phyloP scores from a whole-genome alignment of 2,113 vertebrate species.

The Psilopogon haemacephalus region DNA sequence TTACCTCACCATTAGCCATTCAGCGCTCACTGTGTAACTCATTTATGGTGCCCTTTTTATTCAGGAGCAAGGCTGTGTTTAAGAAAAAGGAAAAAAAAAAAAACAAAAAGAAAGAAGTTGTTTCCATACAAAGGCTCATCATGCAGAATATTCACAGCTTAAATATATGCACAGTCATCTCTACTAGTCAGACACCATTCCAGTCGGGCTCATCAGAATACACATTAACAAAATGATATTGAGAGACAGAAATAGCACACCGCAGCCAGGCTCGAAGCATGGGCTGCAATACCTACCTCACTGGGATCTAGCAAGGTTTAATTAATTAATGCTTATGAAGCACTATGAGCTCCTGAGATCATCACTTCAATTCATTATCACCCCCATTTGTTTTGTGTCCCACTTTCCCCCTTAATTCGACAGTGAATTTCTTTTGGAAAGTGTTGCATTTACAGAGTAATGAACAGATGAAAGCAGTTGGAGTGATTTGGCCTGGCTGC shows the following conservation, averaged over 20 bases:
- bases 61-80: constrained; percentile 1
- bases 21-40: background rate
- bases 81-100: background rate
- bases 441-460: constrained; percentile 38
- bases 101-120: background rate
- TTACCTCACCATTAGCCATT: background rate
- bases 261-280: background rate
- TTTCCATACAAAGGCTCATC: constrained; percentile 11
- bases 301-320: constrained; percentile 35
- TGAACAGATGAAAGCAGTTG: constrained; percentile 30
- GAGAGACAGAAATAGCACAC: constrained; percentile 53
- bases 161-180: constrained; percentile 70
- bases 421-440: constrained; percentile 44
- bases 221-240: constrained; percentile 54
- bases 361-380: constrained; percentile 59
- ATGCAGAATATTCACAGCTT: constrained; percentile 58
- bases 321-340: constrained; percentile 58
- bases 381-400: constrained; percentile 45
- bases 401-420: constrained; percentile 21
- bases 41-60: constrained; percentile 42
- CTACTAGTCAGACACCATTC: constrained; percentile 63
- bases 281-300: constrained; percentile 27
- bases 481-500: background rate
- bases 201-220: constrained; percentile 45
- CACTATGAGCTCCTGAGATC: constrained; percentile 53